phyloP scores from a whole-genome alignment of 2,113 vertebrate genomes.

The Mionectes macconnelli region DNA sequence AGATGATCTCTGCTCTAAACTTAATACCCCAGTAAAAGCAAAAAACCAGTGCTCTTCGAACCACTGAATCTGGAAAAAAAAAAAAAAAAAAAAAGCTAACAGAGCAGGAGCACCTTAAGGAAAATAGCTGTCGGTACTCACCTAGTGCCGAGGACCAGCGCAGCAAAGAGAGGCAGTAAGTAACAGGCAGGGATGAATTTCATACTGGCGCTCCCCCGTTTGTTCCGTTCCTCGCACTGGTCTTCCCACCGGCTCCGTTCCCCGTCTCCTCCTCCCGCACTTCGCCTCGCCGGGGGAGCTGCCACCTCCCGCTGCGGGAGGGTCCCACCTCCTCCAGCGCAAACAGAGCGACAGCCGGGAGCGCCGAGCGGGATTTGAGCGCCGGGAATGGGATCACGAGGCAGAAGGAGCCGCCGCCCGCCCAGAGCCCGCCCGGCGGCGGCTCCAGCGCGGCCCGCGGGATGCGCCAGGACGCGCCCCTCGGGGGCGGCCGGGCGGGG shows the following conservation, averaged over 20 bases:
- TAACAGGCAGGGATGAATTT: conserved; percentile 67
- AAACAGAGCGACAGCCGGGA: background rate
- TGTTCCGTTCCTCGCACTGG: background rate
- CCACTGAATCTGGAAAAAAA: background rate
- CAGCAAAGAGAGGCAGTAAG: conserved; percentile 71
- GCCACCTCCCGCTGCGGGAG: background rate
- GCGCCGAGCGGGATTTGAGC: conserved; percentile 3
- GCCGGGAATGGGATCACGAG: conserved; percentile 53
- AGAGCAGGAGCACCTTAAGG: background rate
- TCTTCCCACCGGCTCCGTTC: background rate
- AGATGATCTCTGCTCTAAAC: background rate
- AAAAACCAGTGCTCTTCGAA: background rate
- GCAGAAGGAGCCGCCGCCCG: background rate
- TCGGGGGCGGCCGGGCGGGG: background rate
- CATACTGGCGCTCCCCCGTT: conserved; percentile 51
- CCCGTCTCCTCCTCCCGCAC: background rate
- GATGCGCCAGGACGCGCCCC: background rate
- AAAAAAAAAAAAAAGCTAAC: background rate
- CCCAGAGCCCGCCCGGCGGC: conserved; percentile 1
- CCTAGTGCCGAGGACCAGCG: conserved; percentile 70
- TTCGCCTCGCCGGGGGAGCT: background rate
- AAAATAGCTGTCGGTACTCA: conserved; percentile 59
- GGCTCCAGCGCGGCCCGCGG: conserved; percentile 27
- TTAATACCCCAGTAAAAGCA: background rate
- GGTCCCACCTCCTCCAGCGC: background rate